Conservation (phyloP, 2,888 invertebrate genomes). For the Sinelater perroti region DNA sequence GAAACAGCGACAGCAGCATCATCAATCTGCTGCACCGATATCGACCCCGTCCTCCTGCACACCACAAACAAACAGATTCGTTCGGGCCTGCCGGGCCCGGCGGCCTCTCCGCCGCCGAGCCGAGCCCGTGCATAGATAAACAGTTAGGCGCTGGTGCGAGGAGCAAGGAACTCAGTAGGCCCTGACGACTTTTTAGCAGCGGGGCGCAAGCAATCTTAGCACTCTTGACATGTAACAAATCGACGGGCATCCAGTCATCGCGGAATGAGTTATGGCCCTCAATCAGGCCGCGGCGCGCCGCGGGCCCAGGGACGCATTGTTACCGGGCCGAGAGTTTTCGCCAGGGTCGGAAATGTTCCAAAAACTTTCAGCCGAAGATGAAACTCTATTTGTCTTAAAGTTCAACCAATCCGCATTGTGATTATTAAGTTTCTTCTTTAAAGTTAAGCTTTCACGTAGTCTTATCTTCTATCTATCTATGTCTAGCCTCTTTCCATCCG, state of each 20-base stretch:
- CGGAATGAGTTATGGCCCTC: slow-evolving; percentile 52
- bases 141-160: slow-evolving; percentile 27
- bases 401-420: too few relatives aligned
- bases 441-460: too few relatives aligned
- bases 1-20: neutral
- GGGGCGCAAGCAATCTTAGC: slow-evolving; percentile 57
- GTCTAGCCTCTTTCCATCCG: too few relatives aligned
- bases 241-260: slow-evolving; percentile 60
- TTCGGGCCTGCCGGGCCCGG: neutral
- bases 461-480: too few relatives aligned
- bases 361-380: too few relatives aligned
- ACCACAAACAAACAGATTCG: neutral
- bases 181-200: slow-evolving; percentile 58
- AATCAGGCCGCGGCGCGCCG: slow-evolving; percentile 36
- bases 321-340: too few relatives aligned
- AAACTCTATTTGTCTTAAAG: too few relatives aligned
- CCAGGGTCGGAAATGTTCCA: too few relatives aligned
- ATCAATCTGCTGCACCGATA: slow-evolving; percentile 6
- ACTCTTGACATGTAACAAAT: slow-evolving; percentile 60
- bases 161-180: slow-evolving; percentile 48
- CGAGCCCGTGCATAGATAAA: slow-evolving; percentile 20
- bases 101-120: neutral
- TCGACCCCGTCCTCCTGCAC: neutral
- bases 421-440: too few relatives aligned
- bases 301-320: too few relatives aligned